phyloP scores from a whole-genome alignment of 1,140 invertebrate genomes.

The Atta cephalotes region DNA sequence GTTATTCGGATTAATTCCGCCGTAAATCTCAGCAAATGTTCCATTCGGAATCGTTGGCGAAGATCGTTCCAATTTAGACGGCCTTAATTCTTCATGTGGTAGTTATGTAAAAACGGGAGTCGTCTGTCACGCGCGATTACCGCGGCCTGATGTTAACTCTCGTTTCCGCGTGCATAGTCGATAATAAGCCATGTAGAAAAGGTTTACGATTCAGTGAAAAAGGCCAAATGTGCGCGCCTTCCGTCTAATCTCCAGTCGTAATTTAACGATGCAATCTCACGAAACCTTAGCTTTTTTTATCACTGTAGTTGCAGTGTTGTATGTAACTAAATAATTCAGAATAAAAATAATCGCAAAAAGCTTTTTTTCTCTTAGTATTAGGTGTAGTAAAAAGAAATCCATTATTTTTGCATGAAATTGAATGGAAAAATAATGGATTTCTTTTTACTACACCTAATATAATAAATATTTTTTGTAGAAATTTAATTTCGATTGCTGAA shows the following conservation, averaged over 20 bases:
- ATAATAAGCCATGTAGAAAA: not conserved
- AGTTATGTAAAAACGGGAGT: conserved; percentile 37
- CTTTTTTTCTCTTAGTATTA: not conserved
- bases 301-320: not conserved
- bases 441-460: no score
- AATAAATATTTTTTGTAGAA: not conserved
- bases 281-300: not conserved
- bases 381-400: no score
- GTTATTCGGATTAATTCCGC: conserved; percentile 38
- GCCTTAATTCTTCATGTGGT: conserved; percentile 45
- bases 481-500: not conserved
- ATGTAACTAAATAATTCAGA: not conserved
- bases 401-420: no score
- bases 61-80: conserved; percentile 47
- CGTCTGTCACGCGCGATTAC: conserved; percentile 32
- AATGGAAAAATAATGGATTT: no score
- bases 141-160: not conserved
- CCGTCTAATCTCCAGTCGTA: not conserved
- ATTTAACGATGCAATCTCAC: conserved; percentile 21
- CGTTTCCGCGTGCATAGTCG: conserved; percentile 15
- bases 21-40: conserved; percentile 24
- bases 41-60: conserved; percentile 10
- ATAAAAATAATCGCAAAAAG: not conserved
- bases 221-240: conserved; percentile 2
- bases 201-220: conserved; percentile 24